Evolutionary conservation across 53 echinoderm and acorn worm species (phyloP).

Genomic region (Henricia sp.): DNA sequence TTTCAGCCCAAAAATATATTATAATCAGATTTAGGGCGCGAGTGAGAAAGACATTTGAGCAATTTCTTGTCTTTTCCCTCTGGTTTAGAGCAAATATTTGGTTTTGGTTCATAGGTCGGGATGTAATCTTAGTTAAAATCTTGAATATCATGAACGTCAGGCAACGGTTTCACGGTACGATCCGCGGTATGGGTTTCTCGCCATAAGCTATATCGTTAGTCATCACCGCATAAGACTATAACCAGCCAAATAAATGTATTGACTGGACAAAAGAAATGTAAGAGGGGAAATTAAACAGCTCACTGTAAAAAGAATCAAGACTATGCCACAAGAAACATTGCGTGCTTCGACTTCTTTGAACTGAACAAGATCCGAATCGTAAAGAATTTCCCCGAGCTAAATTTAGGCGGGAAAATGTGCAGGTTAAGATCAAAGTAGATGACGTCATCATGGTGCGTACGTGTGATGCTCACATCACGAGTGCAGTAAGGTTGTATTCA

Average conservation of each 20-base stretch:
- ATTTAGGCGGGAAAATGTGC: neutral
- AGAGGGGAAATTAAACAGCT: neutral
- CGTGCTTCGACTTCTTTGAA: neutral
- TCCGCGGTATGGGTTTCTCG: neutral
- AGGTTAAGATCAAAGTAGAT: neutral
- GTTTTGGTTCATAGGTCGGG: neutral
- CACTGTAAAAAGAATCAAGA: neutral
- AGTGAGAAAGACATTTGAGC: too few species aligned
- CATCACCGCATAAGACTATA: constrained; percentile 1
- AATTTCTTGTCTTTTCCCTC: neutral
- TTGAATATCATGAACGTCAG: constrained; percentile 15
- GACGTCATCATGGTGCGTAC: neutral
- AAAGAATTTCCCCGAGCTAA: neutral
- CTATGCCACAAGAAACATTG: neutral
- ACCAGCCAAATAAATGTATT: neutral
- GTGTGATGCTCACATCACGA: neutral
- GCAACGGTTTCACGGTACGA: neutral
- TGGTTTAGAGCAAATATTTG: constrained; percentile 6
- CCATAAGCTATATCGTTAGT: constrained; percentile 38
- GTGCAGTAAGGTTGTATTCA: neutral
- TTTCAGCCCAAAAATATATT: too few species aligned
- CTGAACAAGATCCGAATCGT: neutral
- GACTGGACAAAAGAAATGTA: neutral
- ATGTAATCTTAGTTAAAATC: neutral
- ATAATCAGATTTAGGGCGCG: too few species aligned